Percentiles rank a stretch among this genome's conserved stretches.
Conservation (phyloP, 2,888 invertebrate species). For the Erebia palarica region DNA sequence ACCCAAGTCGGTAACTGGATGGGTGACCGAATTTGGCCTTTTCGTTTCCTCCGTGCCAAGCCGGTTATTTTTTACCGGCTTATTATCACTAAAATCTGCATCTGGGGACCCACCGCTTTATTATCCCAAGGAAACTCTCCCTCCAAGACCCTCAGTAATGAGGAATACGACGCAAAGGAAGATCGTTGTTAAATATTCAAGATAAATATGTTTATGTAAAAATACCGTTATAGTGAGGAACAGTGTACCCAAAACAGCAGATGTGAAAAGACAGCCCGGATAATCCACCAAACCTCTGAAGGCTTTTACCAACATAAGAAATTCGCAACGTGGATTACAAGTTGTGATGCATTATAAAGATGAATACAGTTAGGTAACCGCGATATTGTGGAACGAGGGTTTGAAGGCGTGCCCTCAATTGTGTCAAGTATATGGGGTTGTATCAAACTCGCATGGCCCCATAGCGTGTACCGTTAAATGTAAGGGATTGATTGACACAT, state of each 20-base stretch:
- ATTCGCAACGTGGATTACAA: constrained; percentile 6
- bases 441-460: constrained; percentile 7
- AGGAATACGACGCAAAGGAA: no score
- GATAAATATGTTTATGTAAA: not conserved
- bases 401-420: constrained; percentile 57
- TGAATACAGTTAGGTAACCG: constrained; percentile 40
- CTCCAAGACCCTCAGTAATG: no score
- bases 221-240: constrained; percentile 31
- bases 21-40: no score
- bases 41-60: no score
- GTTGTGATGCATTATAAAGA: constrained; percentile 15
- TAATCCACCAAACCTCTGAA: constrained; percentile 25
- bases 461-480: constrained; percentile 10
- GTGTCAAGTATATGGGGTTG: constrained; percentile 57
- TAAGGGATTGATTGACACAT: constrained; percentile 49
- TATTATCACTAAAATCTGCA: no score
- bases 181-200: no score
- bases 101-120: no score
- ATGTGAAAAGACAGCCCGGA: constrained; percentile 30
- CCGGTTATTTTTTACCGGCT: no score
- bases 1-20: no score
- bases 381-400: constrained; percentile 30
- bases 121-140: no score
- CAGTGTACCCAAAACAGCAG: constrained; percentile 29
- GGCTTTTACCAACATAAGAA: not conserved